Percentiles rank a stretch among this genome's conserved stretches.
Evolutionary conservation across 2,113 vertebrate species (phyloP).

Genomic region (Zapus hudsonius): DNA sequence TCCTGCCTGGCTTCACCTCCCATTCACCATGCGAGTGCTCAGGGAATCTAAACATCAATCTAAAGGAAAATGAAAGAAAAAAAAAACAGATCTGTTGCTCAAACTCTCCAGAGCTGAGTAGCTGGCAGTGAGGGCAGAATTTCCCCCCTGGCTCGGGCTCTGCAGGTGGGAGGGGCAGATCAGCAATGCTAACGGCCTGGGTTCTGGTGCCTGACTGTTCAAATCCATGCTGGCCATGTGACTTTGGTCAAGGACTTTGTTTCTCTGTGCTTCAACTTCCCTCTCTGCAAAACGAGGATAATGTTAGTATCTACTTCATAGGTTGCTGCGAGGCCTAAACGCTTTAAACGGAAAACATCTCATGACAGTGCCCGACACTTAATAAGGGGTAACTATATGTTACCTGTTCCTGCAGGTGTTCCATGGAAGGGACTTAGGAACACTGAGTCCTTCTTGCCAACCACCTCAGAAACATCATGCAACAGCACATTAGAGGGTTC

Average conservation of each 20-base stretch:
- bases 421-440: background rate
- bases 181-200: background rate
- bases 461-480: background rate
- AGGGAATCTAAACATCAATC: conserved; percentile 32
- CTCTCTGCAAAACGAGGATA: background rate
- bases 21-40: background rate
- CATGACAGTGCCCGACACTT: background rate
- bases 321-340: background rate
- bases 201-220: background rate
- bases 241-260: background rate
- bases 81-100: background rate
- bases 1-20: background rate
- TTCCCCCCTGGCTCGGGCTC: background rate
- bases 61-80: conserved; percentile 11
- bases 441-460: background rate
- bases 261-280: background rate
- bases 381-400: background rate
- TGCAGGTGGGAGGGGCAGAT: background rate
- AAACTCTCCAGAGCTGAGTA: conserved; percentile 1
- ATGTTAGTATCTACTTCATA: background rate
- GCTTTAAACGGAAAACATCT: background rate
- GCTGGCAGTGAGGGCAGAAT: background rate
- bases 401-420: background rate
- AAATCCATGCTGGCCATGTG: background rate
- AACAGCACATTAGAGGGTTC: background rate